These are phyloP conservation scores for Sarcophaga bullata DNA, from an alignment of 1,140 invertebrate species.

Conservation along the genomic window DNA sequence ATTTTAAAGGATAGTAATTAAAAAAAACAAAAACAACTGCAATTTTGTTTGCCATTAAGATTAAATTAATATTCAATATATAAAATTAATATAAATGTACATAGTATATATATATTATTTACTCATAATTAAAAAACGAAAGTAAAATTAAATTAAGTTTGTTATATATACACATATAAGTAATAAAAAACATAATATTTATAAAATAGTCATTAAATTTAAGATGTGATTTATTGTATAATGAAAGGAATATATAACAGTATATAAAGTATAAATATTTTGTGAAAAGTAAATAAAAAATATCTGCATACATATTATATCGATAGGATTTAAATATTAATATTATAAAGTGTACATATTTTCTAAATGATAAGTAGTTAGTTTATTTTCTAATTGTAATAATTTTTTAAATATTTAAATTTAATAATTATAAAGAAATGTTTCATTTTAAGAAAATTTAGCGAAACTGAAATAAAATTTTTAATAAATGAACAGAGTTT, in stretches of 20 bases:
- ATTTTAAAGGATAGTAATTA: neutral
- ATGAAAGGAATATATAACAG: slow-evolving; percentile 24
- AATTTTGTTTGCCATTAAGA: slow-evolving; percentile 43
- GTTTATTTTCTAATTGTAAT: neutral
- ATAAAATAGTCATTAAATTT: slow-evolving; percentile 34
- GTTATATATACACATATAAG: neutral
- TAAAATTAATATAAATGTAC: neutral
- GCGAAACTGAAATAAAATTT: neutral
- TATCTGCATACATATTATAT: neutral
- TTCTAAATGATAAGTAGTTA: neutral
- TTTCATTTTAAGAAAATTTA: neutral
- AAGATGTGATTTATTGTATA: slow-evolving; percentile 30
- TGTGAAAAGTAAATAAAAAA: neutral
- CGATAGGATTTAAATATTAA: neutral
- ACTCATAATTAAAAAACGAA: neutral
- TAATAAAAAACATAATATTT: slow-evolving; percentile 26
- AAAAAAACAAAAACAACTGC: neutral
- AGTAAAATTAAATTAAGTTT: neutral
- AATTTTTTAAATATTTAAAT: neutral
- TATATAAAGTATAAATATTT: neutral
- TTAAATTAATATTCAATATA: slow-evolving; percentile 5
- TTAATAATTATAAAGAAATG: neutral
- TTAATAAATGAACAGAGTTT: neutral
- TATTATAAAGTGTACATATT: neutral
- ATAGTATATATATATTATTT: neutral